Base-by-base conservation (phyloP, 2,888 invertebrate genomes). In the Sarcophaga subvicina region DNA sequence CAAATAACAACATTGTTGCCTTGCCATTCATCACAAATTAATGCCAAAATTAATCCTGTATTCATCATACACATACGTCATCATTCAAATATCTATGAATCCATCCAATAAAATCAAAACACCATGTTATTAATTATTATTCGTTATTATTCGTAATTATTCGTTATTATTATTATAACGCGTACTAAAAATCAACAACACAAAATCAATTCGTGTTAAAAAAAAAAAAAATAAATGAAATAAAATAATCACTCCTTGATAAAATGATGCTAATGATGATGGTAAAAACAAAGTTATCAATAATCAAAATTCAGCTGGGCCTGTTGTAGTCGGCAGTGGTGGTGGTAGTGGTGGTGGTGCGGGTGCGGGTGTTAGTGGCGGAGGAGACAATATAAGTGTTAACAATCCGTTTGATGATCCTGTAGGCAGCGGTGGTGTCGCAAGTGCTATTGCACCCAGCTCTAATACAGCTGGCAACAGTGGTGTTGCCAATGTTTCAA, bases 401-500 rank as follows among this genome's bases (percentile, higher is more conserved):
- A 96, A 96, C 94, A 97, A 97, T 95, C 97, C 97, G 90, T 97
- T 97, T 95, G 97, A 97, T 94, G 97, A 97, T 95, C 95, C 95
- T 89, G 93, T 94, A 90, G 92, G 91, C 90, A 91, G 90, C 80
- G 89, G 89, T 88, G 89, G 83, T 60, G 83, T 82, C 85, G 88
- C 87, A 27, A 89, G 80, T 60, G 80, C 83, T 80, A 86, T 82
- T 84, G 88, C 87, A 25, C 88, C 90, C 76, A 89, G 83, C 79
- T 86, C 88, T 83, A 89, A 81, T 83, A 83, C 89, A 47, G 67
- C 79, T 84, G 89, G 81, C 70, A 87, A 69, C 72, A 88, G 83
- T 85, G 83, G 81, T 70, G 83, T 69, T 76, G 83, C 72, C 67
- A 81, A 83, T 69, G 85, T 83, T 80, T 75, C 85, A 77, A 80